Base-by-base conservation (phyloP, 2,888 invertebrate genomes). In the Drosophila leonis region DNA sequence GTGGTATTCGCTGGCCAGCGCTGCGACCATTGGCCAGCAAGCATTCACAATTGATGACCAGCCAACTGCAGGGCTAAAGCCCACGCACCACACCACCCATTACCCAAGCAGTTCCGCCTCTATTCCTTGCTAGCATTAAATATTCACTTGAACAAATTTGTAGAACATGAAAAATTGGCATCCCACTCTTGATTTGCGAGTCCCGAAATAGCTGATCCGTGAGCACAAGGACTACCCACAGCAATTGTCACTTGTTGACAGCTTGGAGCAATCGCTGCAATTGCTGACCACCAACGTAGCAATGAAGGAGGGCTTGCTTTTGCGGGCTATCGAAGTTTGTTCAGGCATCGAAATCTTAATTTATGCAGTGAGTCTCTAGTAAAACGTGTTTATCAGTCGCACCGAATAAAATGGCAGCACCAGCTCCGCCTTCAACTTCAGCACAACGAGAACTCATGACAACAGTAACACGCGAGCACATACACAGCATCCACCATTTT, bases 141-240 rank as follows among this genome's bases (percentile, higher is more conserved):
- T 76, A 87, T 83, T 83, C 72, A 87, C 82, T 83, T 83, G 72
- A 62, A 70, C 70, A 71, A 78, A 78, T 78, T 75, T 71, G n/a
- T n/a, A n/a, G n/a, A n/a, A n/a, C n/a, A n/a, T n/a, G 84, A 87
- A 76, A 86, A 83, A 83, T 86, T 74, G 79, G 61, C 70, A 56
- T 10, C 20, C 44, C 29, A 33, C 20, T 49, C 52, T 54, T 46
- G 49, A 59, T 65, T 48, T 64, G 42, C 64, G 42, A 51, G 33
- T 56, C 51, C 20, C 18, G 20, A 52, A 63, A 51, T 64, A 51
- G 42, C n/a, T 66, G 51, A 64, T 29, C 41, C 35, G 64, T 55
- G 41, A 59, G 35, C 33, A 41, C 41, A 35, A 15, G n/a, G 54
- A 37, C 55, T 35, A 57, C 24, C 54, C 64, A 60, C 52, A 61